phyloP scores from a whole-genome alignment of 2,113 vertebrate genomes.

The Corythaixoides concolor region DNA sequence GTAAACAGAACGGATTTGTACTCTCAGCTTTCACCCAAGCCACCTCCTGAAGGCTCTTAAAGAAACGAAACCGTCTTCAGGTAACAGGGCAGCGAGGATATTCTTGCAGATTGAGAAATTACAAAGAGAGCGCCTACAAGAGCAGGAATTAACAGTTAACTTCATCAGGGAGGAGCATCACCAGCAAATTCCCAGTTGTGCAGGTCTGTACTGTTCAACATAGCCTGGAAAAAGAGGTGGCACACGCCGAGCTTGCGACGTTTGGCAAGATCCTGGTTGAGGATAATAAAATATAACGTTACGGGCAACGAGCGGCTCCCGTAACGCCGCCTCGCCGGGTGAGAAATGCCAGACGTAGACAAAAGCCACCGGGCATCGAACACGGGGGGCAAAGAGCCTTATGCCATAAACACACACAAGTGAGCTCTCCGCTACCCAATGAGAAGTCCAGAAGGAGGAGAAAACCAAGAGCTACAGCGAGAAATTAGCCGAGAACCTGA shows the following conservation, averaged over 20 bases:
- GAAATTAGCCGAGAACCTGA: neutral
- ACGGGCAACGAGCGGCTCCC: neutral
- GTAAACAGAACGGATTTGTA: accelerated
- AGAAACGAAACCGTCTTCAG: neutral
- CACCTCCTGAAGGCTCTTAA: neutral
- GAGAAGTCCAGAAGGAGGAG: neutral
- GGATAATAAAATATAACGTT: neutral
- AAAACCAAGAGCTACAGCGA: neutral
- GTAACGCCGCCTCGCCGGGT: neutral
- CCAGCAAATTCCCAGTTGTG: too few species aligned
- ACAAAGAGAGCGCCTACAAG: too few species aligned
- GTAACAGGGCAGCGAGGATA: too few species aligned
- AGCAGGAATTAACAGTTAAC: too few species aligned
- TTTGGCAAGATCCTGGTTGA: neutral
- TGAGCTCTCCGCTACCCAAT: neutral
- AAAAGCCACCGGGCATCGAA: neutral
- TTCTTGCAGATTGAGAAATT: too few species aligned
- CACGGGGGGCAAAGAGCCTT: neutral
- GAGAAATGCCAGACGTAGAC: neutral
- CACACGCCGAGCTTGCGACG: accelerated
- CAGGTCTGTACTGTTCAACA: too few species aligned
- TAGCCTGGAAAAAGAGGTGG: neutral
- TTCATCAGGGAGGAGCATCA: too few species aligned
- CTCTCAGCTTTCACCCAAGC: neutral
- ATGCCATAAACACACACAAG: neutral